These are phyloP conservation scores for Melanerpes aurifrons DNA, from an alignment of 2,113 vertebrate genomes.

Conservation along the genomic window DNA sequence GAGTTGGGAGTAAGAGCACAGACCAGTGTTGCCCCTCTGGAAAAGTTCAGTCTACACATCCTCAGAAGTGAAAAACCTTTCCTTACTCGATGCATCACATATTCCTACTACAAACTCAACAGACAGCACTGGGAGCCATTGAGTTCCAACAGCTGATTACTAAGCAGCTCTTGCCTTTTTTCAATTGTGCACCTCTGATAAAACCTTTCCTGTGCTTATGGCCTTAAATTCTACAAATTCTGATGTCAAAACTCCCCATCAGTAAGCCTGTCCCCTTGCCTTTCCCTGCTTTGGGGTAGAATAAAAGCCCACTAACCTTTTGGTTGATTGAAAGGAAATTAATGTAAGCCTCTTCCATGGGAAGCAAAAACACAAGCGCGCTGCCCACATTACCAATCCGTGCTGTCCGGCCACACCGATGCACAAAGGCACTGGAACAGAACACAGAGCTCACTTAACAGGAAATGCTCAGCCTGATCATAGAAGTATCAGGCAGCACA, in stretches of 20 bases:
- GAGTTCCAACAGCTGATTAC: neutral
- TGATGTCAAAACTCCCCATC: neutral
- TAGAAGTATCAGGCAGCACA: neutral
- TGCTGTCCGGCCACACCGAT: slow-evolving; percentile 94
- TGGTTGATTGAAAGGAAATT: slow-evolving; percentile 95
- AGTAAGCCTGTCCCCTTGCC: neutral
- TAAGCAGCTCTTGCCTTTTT: neutral
- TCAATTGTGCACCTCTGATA: neutral
- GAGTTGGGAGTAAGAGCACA: fast-evolving
- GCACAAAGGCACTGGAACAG: slow-evolving; percentile 89
- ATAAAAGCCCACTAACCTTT: slow-evolving; percentile 78
- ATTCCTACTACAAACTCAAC: neutral
- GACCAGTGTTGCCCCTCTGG: neutral
- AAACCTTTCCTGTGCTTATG: fast-evolving
- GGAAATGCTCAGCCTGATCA: neutral
- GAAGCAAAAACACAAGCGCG: slow-evolving; percentile 91
- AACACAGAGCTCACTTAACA: neutral
- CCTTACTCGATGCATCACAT: neutral
- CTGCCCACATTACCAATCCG: slow-evolving; percentile 89
- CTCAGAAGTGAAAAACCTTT: neutral
- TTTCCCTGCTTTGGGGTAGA: neutral
- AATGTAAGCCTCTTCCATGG: slow-evolving; percentile 95
- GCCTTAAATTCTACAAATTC: neutral
- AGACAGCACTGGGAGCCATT: neutral
- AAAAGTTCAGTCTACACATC: neutral